Evolutionary conservation across 2,888 invertebrate species (phyloP).

Genomic region (Lasioglossum lativentre): DNA sequence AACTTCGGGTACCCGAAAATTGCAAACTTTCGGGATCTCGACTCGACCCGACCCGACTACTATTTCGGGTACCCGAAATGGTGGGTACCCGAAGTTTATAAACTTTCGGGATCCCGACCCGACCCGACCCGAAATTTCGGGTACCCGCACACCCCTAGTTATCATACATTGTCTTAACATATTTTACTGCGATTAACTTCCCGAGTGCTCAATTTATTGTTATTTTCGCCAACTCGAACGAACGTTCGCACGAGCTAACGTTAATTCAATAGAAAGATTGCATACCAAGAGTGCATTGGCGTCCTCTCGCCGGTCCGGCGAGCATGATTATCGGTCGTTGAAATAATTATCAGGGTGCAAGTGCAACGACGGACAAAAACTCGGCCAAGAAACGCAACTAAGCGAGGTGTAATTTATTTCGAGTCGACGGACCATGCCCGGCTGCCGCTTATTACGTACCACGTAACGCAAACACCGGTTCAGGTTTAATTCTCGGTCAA

Average conservation of each 20-base stretch:
- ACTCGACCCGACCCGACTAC: too few relatives aligned
- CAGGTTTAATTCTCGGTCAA: conserved; percentile 10
- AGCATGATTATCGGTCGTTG: conserved; percentile 44
- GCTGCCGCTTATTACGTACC: conserved; percentile 10
- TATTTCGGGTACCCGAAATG: too few relatives aligned
- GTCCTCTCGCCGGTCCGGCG: conserved; percentile 19
- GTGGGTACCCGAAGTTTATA: too few relatives aligned
- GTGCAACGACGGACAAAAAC: conserved; percentile 43
- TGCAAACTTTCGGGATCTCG: too few relatives aligned
- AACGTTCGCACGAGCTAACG: conserved; percentile 15
- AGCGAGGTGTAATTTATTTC: conserved; percentile 59
- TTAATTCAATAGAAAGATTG: conserved; percentile 53
- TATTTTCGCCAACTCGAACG: not conserved
- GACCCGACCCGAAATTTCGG: too few relatives aligned
- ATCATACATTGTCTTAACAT: not conserved
- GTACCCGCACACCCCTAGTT: too few relatives aligned
- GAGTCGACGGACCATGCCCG: conserved; percentile 15
- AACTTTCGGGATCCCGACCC: too few relatives aligned
- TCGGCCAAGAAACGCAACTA: conserved; percentile 41
- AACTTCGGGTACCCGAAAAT: too few relatives aligned
- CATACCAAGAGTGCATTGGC: conserved; percentile 37
- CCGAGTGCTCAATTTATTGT: not conserved
- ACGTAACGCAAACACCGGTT: conserved; percentile 3
- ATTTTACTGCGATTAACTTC: too few relatives aligned
- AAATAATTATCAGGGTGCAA: conserved; percentile 42